Conservation (phyloP, 2,888 invertebrate genomes). For the Drosophila meridionalis region DNA sequence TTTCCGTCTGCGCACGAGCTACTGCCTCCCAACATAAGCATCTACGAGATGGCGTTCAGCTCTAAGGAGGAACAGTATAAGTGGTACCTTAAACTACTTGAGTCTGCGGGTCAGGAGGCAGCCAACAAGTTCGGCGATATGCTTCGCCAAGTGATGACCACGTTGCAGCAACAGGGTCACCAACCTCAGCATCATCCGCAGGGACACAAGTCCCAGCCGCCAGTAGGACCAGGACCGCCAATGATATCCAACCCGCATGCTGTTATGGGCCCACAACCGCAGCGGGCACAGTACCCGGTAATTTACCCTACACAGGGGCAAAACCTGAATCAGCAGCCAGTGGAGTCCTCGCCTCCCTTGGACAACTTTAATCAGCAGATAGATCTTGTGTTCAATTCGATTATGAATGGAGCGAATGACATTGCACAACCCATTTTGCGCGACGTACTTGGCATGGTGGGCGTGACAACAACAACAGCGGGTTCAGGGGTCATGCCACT, state of each 20-base stretch:
- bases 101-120: constrained; percentile 86
- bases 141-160: constrained; percentile 83
- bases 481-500: constrained; percentile 48
- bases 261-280: constrained; percentile 60
- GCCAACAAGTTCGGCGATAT: constrained; percentile 86
- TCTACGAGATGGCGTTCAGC: constrained; percentile 87
- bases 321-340: constrained; percentile 53
- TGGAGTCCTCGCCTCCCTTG: constrained; percentile 74
- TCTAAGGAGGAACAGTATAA: constrained; percentile 86
- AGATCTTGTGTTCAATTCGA: constrained; percentile 84
- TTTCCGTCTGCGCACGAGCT: constrained; percentile 84
- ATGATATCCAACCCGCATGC: constrained; percentile 66
- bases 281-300: constrained; percentile 73
- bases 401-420: constrained; percentile 84
- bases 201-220: constrained; percentile 61
- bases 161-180: constrained; percentile 76
- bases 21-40: constrained; percentile 86
- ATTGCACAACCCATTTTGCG: constrained; percentile 84
- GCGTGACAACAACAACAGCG: constrained; percentile 47
- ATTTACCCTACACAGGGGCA: constrained; percentile 68
- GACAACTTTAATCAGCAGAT: constrained; percentile 85
- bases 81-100: constrained; percentile 87
- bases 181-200: constrained; percentile 60
- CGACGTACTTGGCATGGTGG: constrained; percentile 83
- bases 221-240: constrained; percentile 36